Base-by-base conservation (phyloP, 2,113 vertebrate genomes). In the Fregata magnificens region DNA sequence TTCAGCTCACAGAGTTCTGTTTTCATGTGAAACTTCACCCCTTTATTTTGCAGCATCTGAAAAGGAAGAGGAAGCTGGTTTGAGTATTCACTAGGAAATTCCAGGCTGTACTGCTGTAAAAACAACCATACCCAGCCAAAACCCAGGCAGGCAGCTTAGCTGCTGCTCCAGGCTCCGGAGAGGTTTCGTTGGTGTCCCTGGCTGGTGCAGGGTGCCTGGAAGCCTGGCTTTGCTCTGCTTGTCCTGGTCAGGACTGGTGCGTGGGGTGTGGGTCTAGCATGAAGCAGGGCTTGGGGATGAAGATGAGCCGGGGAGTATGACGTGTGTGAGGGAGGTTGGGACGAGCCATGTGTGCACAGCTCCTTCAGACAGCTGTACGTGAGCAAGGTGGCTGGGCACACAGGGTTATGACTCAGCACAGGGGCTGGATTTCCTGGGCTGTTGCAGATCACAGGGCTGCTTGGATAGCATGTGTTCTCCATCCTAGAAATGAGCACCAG, bases 1-100 rank as follows among this genome's bases (percentile, higher is more conserved):
- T 79, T 97, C 84, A 99, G 97, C 96, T 99, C 98, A 4, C 44
- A 34, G 79, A 99, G 95, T 32, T 86, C 88, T 66, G 98, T 97
- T 21, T 98, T 98, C 99, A 99, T 98, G 97, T 98, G 97, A 94
- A 99, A 99, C 94, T 96, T 98, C 58, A 99, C 99, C 18, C 98
- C 97, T 65, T 97, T 95, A 59, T 98, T 98, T 77, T 98, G 98
- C 95, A 99, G 93, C 98, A 99, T 98, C 99, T 99, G 96, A 71
- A 95, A 97, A 92, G 70, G 82, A 96, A 91, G 63, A 82, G 40
- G 72, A 86, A 83, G 82, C 77, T 80, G 72, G 36, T 86, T 81
- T 55, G 71, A 93, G 90, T 22, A 49, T 85, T 93, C 87, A 25
- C 45, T 62, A 86, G 90, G 96, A 93, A 87, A 96, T 95, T 82